These are phyloP conservation scores for Drosophila antonietae DNA, from an alignment of 2,888 invertebrate species.

Conservation along the genomic window DNA sequence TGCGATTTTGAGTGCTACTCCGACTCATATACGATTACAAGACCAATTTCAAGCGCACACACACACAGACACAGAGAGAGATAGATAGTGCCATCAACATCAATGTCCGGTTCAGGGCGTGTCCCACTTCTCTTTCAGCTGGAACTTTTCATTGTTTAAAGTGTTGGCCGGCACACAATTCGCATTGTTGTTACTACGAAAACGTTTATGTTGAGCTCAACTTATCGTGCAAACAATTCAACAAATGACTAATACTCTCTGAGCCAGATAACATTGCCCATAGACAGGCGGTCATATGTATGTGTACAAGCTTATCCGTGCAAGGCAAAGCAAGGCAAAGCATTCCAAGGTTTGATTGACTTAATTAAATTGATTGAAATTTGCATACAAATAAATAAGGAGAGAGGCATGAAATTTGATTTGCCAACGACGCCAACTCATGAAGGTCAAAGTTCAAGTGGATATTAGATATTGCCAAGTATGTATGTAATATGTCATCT, in stretches of 20 bases:
- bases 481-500: no score
- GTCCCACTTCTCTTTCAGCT: conserved; percentile 31
- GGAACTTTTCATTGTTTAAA: conserved; percentile 69
- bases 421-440: not conserved
- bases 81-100: conserved; percentile 31
- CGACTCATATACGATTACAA: conserved; percentile 39
- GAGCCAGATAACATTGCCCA: conserved; percentile 47
- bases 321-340: not conserved
- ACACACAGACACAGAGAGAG: not conserved
- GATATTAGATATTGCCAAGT: not conserved
- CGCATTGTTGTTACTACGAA: conserved; percentile 54
- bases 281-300: not conserved
- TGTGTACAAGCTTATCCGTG: not conserved
- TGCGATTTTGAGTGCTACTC: conserved; percentile 54
- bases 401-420: no score
- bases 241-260: conserved; percentile 69
- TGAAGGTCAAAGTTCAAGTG: not conserved
- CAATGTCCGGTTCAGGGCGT: conserved; percentile 32
- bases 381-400: not conserved
- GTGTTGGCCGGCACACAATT: conserved; percentile 73
- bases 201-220: conserved; percentile 41
- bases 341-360: not conserved
- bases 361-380: conserved; percentile 1
- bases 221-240: conserved; percentile 75
- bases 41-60: conserved; percentile 53